Conservation (phyloP, 1,140 invertebrate species). For the Drosophila melanogaster region DNA sequence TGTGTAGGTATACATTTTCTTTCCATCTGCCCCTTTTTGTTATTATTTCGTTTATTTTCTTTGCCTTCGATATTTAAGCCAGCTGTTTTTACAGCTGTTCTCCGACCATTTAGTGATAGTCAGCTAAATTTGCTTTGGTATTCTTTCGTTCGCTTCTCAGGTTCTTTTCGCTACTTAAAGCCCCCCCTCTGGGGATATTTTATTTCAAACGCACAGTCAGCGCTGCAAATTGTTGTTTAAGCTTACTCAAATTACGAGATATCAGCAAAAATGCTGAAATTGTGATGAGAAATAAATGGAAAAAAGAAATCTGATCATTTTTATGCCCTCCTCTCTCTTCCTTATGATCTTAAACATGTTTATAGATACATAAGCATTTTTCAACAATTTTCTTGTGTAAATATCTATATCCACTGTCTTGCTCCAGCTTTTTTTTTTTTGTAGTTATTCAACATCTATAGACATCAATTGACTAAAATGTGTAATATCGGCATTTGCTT, state of each 20-base stretch:
- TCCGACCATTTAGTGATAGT: constrained; percentile 23
- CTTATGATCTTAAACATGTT: not conserved
- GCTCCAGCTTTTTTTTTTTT: no score
- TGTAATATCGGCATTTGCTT: no score
- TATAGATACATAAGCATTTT: not conserved
- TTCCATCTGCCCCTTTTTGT: constrained; percentile 8
- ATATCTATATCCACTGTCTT: no score
- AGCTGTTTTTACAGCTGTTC: constrained; percentile 71
- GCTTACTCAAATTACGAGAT: constrained; percentile 47
- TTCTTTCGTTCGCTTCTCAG: constrained; percentile 3
- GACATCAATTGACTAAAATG: no score
- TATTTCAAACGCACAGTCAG: constrained; percentile 29
- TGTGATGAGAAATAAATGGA: not conserved
- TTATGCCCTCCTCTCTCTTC: not conserved
- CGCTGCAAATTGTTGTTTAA: constrained; percentile 1
- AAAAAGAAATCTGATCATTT: not conserved
- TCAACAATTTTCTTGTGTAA: no score
- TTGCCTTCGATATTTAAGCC: constrained; percentile 7
- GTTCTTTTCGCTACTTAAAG: constrained; percentile 2
- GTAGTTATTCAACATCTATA: no score
- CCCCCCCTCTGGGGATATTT: constrained; percentile 5
- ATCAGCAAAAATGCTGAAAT: constrained; percentile 9
- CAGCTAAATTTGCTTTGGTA: constrained; percentile 38
- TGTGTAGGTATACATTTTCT: not conserved
- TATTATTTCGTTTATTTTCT: constrained; percentile 2